Percentiles rank a stretch among this genome's conserved stretches.
phyloP scores from a whole-genome alignment of 2,888 invertebrate genomes.

The Nephrotoma flavescens region DNA sequence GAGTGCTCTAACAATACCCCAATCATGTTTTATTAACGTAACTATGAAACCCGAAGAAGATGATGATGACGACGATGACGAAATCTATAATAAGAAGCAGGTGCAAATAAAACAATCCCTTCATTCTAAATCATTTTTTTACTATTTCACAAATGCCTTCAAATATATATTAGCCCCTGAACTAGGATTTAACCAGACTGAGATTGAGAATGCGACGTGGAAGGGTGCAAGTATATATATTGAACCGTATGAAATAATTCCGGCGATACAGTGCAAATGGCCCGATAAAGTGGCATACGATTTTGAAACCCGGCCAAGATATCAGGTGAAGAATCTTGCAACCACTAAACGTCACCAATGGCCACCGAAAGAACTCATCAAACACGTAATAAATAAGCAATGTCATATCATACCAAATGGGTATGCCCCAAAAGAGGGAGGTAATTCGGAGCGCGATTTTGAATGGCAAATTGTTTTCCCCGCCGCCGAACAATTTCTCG shows the following conservation, averaged over 20 bases:
- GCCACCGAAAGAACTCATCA: constrained; percentile 53
- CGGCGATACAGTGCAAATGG: constrained; percentile 54
- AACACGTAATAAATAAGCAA: constrained; percentile 47
- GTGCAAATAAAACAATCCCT: constrained; percentile 32
- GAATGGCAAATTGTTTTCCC: constrained; percentile 72
- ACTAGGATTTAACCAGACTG: constrained; percentile 40
- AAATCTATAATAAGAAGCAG: constrained; percentile 12
- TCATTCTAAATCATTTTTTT: constrained; percentile 52
- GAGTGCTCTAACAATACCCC: constrained; percentile 18
- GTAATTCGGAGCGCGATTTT: constrained; percentile 44
- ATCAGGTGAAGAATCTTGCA: constrained; percentile 38
- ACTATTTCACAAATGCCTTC: constrained; percentile 50
- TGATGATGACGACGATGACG: constrained; percentile 12
- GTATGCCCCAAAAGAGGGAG: constrained; percentile 44
- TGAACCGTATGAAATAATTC: constrained; percentile 49
- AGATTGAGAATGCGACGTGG: constrained; percentile 39
- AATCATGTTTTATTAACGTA: constrained; percentile 20
- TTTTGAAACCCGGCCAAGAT: constrained; percentile 46
- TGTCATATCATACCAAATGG: constrained; percentile 58
- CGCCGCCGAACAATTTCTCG: constrained; percentile 58
- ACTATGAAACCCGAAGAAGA: constrained; percentile 14
- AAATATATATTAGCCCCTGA: constrained; percentile 41
- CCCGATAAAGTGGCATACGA: constrained; percentile 49
- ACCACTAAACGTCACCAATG: constrained; percentile 46
- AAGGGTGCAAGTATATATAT: constrained; percentile 55